These are phyloP conservation scores for Thaumatotibia leucotreta DNA, from an alignment of 1,140 invertebrate genomes.

Conservation along the genomic window DNA sequence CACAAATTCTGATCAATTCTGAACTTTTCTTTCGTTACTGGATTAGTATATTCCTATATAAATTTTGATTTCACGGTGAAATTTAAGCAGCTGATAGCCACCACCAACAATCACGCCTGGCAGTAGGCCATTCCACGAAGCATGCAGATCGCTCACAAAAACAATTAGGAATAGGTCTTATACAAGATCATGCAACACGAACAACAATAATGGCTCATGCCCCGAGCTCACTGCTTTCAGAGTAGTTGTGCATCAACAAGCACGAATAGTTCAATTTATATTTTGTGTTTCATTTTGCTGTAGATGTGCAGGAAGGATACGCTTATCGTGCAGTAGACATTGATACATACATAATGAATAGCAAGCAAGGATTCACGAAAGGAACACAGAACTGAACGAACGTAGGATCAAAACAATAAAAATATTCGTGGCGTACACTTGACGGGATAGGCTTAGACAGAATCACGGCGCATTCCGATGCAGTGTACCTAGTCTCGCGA, in stretches of 20 bases:
- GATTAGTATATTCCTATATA: neutral
- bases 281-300: slow-evolving; percentile 54
- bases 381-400: slow-evolving; percentile 64
- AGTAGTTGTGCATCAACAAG: slow-evolving; percentile 64
- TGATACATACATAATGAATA: slow-evolving; percentile 64
- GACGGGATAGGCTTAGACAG: slow-evolving; percentile 56
- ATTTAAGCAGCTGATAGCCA: slow-evolving; percentile 59
- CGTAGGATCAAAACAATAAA: slow-evolving; percentile 50
- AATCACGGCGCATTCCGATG: slow-evolving; percentile 63
- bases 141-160: slow-evolving; percentile 66
- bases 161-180: slow-evolving; percentile 50
- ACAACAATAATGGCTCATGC: slow-evolving; percentile 71
- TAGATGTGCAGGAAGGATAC: slow-evolving; percentile 66
- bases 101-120: slow-evolving; percentile 50
- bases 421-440: slow-evolving; percentile 53
- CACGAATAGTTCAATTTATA: slow-evolving; percentile 59
- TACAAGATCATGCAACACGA: slow-evolving; percentile 69
- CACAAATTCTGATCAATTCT: neutral
- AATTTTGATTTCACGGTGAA: slow-evolving; percentile 7
- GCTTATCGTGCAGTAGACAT: slow-evolving; percentile 70
- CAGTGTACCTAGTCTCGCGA: slow-evolving; percentile 51
- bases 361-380: slow-evolving; percentile 63
- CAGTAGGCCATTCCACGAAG: slow-evolving; percentile 63
- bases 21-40: slow-evolving; percentile 1
- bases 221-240: slow-evolving; percentile 51